phyloP scores from a whole-genome alignment of 2,888 invertebrate species.

The Sphaeridia pumilis region DNA sequence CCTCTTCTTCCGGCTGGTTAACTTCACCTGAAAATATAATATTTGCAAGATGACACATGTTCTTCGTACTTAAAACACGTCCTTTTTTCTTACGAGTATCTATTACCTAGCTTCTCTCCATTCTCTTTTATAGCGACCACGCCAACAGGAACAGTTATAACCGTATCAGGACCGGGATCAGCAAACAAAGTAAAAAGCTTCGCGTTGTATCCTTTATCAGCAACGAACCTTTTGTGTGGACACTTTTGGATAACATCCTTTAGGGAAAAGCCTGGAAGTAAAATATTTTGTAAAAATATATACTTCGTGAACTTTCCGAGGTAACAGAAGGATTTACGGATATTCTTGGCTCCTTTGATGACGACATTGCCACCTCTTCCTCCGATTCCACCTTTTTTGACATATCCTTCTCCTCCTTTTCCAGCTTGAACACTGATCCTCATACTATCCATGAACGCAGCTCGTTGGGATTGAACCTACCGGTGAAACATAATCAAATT shows the following conservation, averaged over 20 bases:
- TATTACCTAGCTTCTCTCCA: constrained; percentile 50
- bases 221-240: constrained; percentile 51
- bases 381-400: constrained; percentile 76
- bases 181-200: constrained; percentile 62
- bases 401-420: constrained; percentile 63
- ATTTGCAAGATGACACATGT: neutral
- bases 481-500: too few species aligned
- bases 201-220: constrained; percentile 63
- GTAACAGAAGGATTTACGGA: constrained; percentile 15
- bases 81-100: too few species aligned
- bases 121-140: constrained; percentile 59
- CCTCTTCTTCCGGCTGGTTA: constrained; percentile 52
- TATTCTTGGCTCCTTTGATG: constrained; percentile 40
- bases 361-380: constrained; percentile 83
- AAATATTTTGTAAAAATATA: neutral
- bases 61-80: too few species aligned
- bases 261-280: constrained; percentile 37
- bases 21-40: constrained; percentile 52
- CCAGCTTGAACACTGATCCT: constrained; percentile 71
- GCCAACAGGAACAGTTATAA: constrained; percentile 68
- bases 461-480: too few species aligned
- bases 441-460: constrained; percentile 61
- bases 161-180: constrained; percentile 55
- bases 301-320: too few species aligned
- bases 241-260: constrained; percentile 40